A percentile compares a stretch with the other conserved stretches of the same genome.
These are phyloP conservation scores for Tipula vernalis DNA, from an alignment of 2,888 invertebrate genomes.

Conservation along the genomic window DNA sequence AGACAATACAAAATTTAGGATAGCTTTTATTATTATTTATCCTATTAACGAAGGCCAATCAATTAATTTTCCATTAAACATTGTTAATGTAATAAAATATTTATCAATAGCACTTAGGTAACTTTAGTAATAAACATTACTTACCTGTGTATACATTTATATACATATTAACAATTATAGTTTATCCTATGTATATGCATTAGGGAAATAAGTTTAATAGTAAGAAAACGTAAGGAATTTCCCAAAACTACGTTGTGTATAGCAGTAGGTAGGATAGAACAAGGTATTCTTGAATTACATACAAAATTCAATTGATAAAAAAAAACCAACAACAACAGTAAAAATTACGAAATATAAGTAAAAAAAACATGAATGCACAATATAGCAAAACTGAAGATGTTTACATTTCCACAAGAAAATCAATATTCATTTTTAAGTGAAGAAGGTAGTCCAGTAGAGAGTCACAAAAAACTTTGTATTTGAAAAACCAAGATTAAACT, in stretches of 20 bases:
- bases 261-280: neutral
- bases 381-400: neutral
- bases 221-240: neutral
- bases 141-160: neutral
- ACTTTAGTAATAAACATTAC: neutral
- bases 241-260: neutral
- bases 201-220: neutral
- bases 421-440: neutral
- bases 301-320: neutral
- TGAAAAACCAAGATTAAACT: no score
- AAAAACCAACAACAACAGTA: neutral
- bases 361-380: neutral
- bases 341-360: neutral
- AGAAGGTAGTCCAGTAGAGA: neutral
- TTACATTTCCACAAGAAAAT: neutral
- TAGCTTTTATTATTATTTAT: no score
- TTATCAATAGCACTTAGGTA: neutral
- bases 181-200: neutral
- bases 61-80: neutral
- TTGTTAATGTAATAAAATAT: neutral
- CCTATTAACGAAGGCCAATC: neutral
- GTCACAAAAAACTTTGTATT: no score
- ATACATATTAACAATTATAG: neutral
- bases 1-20: no score
- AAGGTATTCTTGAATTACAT: neutral